Evolutionary conservation across 2,113 vertebrate species (phyloP), one percentile per base, ranked within the genome.

Genomic region (Cyanoderma ruficeps): DNA sequence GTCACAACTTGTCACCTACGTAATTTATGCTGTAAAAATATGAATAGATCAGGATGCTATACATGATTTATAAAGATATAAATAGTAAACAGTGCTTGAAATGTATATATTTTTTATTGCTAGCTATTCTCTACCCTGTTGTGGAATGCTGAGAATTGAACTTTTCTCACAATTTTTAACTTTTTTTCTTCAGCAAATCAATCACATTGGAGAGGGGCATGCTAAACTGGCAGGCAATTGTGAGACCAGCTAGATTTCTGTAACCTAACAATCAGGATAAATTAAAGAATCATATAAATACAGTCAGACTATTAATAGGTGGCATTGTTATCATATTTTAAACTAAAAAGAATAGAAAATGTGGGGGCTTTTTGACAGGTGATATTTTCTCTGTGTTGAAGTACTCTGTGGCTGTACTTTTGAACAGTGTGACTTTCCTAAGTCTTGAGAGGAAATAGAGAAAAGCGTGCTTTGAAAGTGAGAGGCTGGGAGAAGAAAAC

Each of bases 1-100:
- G 89, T 94, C 94, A 95, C 69, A 93, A 91, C 89, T 94, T 87
- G 94, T 95, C 94, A 92, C 79, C 92, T 96, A 71, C 1, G 84
- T 77, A 97, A 97, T 97, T 96, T 94, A 95, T 97, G 83, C 89
- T 96, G 95, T 94, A 96, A 96, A 97, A 95, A 84, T 87, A 93
- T 74, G 87, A 97, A 91, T 87, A 75, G 47, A 79, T 82, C 55
- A 83, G 78, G 57, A 85, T 94, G 68, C 15, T 87, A 93, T 97
- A 70, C 93, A 96, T 96, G 85, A 94, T 97, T 96, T 96, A 94
- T 93, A 90, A 94, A 87, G 80, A 86, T 97, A 96, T 96, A 95
- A 96, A 96, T 91, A 94, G 92, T 92, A 95, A 96, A 95, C 42
- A 96, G 56, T 82, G 46, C 79, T 94, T 95, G 57, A 92, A 94